Evolutionary conservation across 2,113 vertebrate species (phyloP).

Genomic region (Clupea harengus): DNA sequence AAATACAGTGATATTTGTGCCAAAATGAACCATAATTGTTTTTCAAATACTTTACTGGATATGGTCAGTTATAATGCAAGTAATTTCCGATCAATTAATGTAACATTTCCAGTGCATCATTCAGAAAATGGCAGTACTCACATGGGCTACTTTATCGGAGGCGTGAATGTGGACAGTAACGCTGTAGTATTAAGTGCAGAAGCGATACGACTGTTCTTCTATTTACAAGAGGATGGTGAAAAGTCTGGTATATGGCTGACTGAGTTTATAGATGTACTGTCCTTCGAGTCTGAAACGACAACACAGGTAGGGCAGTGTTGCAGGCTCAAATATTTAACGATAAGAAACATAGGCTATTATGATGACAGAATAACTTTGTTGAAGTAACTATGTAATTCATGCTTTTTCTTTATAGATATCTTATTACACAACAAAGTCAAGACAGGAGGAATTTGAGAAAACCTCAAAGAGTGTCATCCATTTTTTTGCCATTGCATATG

Average conservation of each 20-base stretch:
- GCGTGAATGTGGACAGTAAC: constrained; percentile 31
- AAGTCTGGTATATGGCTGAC: constrained; percentile 54
- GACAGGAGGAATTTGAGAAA: constrained; percentile 67
- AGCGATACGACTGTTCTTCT: constrained; percentile 60
- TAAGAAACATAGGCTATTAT: too few species aligned
- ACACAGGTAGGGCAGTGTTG: too few species aligned
- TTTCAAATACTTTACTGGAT: constrained; percentile 56
- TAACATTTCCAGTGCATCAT: constrained; percentile 57
- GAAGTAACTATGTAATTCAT: too few species aligned
- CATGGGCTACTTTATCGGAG: constrained; percentile 66
- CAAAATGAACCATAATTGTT: constrained; percentile 41
- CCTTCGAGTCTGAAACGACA: constrained; percentile 69
- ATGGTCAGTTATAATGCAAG: constrained; percentile 48
- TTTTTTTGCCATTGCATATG: constrained; percentile 62
- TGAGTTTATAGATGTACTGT: constrained; percentile 41
- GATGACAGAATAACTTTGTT: too few species aligned
- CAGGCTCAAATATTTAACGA: too few species aligned
- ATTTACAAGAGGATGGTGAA: constrained; percentile 50
- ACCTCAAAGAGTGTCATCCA: constrained; percentile 59
- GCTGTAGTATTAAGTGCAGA: constrained; percentile 24
- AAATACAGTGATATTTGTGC: constrained; percentile 29
- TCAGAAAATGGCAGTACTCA: neutral
- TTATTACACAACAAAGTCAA: constrained; percentile 70
- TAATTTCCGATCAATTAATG: constrained; percentile 33
- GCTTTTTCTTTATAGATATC: constrained; percentile 1